Percentiles rank a stretch among this genome's conserved stretches.
These are phyloP conservation scores for Drosophila pectinifera DNA, from an alignment of 1,140 invertebrate genomes.

Conservation along the genomic window DNA sequence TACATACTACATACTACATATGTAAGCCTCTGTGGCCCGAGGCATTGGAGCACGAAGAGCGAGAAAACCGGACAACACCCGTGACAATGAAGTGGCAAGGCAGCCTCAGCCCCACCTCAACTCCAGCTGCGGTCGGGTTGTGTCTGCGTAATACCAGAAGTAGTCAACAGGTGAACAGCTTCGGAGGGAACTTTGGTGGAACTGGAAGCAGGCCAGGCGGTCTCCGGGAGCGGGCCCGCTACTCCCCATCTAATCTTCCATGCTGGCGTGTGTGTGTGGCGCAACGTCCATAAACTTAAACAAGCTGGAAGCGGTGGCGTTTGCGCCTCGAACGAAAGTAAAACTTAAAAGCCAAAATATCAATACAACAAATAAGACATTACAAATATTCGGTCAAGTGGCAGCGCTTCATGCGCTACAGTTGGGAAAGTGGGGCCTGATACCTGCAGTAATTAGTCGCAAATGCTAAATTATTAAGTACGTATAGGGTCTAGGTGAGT, in stretches of 20 bases:
- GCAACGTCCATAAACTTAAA: slow-evolving; percentile 55
- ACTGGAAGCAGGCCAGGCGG: slow-evolving; percentile 22
- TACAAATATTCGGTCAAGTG: slow-evolving; percentile 42
- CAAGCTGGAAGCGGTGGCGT: slow-evolving; percentile 58
- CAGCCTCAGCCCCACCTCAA: slow-evolving; percentile 15
- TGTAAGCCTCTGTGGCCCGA: slow-evolving; percentile 11
- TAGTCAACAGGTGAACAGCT: slow-evolving; percentile 79
- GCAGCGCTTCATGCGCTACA: slow-evolving; percentile 27
- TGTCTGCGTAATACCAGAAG: slow-evolving; percentile 79
- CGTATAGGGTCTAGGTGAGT: not conserved
- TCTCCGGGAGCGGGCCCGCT: slow-evolving; percentile 2
- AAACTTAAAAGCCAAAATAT: slow-evolving; percentile 62
- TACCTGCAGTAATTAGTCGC: not conserved
- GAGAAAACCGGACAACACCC: slow-evolving; percentile 51
- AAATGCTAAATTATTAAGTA: not conserved
- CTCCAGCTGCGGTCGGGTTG: slow-evolving; percentile 5
- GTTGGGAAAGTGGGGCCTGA: not conserved
- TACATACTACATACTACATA: not conserved
- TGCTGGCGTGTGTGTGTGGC: slow-evolving; percentile 38
- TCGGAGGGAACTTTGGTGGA: slow-evolving; percentile 21
- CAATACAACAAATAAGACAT: slow-evolving; percentile 44
- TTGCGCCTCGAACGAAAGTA: slow-evolving; percentile 71
- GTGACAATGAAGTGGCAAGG: slow-evolving; percentile 68
- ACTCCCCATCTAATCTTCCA: not conserved
- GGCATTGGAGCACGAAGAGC: slow-evolving; percentile 53